Base-by-base conservation (phyloP, 64 coral and sea anemone species). In the Dendronephthya gigantea region DNA sequence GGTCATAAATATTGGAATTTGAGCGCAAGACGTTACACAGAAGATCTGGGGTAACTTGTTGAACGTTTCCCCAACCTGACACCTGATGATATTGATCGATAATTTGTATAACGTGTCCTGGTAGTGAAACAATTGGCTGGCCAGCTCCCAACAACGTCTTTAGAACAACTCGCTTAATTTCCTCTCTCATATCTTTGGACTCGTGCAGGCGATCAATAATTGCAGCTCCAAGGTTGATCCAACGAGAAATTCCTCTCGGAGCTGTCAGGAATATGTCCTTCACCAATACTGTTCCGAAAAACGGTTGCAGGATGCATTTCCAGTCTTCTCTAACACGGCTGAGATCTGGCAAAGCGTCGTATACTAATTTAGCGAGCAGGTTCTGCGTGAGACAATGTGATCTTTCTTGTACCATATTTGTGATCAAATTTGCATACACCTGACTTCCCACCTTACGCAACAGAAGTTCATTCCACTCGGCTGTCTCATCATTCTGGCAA, bases 401-500 rank as follows among this genome's bases (percentile, higher is more conserved):
- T 9, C 27, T 23, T 84, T 10, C 25, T 72, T 75, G 83, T 15
- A 89, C 81, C 40, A 92, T 58, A 15, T 74, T 49, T 40, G 88
- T 41, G 37, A 96, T 66, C 47, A 92, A 16, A 4, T 34, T 90
- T 38, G 89, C 90, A 52, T 96, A 96, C 14, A 91, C 87, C 41
- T 55, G 31, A 28, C 49, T 85, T 48, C 88, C 88, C 8, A 96
- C 90, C 36, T 37, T 58, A 28, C 86, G 79, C 50, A 86, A 79
- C n/a, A 96, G 89, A 51, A 69, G 47, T 19, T 85, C 86, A 85
- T 96, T 92, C 94, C 94, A 96, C 86, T 96, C 86, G 19, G 91
- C 94, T 0, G 91, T 88, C 9, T 85, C 86, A 74, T 96, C 94
- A 88, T 90, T 89, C 66, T 96, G 94, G 10, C 94, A 83, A 50